phyloP scores from a whole-genome alignment of 1,140 invertebrate genomes.

The Rhizoglyphus robini region DNA sequence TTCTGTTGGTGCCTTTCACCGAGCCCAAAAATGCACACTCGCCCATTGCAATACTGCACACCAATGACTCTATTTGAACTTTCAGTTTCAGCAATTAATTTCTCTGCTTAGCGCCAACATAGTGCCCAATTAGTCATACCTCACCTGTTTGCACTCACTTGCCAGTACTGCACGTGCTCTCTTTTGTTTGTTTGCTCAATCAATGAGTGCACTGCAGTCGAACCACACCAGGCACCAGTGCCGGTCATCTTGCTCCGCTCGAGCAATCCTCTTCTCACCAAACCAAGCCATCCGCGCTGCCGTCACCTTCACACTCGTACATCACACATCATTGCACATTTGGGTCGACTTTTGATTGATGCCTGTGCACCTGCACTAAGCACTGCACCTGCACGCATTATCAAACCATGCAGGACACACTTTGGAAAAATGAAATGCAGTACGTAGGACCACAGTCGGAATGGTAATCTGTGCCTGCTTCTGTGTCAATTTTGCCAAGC shows the following conservation, averaged over 20 bases:
- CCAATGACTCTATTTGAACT: background rate
- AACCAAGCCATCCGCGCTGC: background rate
- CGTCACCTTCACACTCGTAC: background rate
- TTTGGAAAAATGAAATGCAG: no score
- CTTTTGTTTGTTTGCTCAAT: background rate
- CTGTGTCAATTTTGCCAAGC: background rate
- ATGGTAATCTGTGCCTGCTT: no score
- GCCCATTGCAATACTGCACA: no score
- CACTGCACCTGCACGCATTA: no score
- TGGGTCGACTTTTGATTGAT: constrained; percentile 6
- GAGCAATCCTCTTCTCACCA: background rate
- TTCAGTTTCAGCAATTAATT: constrained; percentile 3
- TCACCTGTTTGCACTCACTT: background rate
- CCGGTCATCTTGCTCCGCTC: background rate
- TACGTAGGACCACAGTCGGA: no score
- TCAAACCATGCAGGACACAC: no score
- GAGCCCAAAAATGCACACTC: background rate
- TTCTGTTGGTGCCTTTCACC: background rate
- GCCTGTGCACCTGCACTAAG: background rate
- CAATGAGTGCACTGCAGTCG: background rate
- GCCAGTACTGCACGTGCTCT: background rate
- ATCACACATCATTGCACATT: background rate
- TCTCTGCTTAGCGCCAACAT: constrained; percentile 1
- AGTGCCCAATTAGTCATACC: background rate
- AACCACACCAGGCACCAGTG: background rate